phyloP scores from a whole-genome alignment of 2,797 vertebrate species.

The Diplodus puntazzo region DNA sequence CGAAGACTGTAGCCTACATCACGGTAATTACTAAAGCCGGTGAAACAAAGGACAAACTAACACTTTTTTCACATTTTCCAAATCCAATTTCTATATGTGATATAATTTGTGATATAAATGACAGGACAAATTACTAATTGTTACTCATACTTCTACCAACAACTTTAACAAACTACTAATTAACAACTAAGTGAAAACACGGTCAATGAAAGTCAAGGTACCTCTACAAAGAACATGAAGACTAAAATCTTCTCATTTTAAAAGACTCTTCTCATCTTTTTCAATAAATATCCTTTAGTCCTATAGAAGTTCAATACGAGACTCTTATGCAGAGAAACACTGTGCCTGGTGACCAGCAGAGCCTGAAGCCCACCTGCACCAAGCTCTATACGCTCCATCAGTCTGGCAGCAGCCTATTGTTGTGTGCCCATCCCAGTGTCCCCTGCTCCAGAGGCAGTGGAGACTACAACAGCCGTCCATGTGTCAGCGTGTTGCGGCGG shows the following conservation, averaged over 20 bases:
- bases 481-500: constrained; percentile 51
- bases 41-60: no score
- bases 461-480: constrained; percentile 54
- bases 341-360: constrained; percentile 39
- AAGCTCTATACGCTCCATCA: constrained; percentile 52
- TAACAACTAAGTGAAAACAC: background rate
- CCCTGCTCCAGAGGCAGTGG: constrained; percentile 47
- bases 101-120: background rate
- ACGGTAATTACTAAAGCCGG: no score
- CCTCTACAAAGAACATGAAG: background rate
- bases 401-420: constrained; percentile 62
- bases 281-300: constrained; percentile 1
- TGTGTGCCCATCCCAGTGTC: constrained; percentile 49
- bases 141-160: background rate
- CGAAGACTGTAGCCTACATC: no score
- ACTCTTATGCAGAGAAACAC: constrained; percentile 7
- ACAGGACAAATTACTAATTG: background rate
- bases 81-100: background rate
- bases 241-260: background rate
- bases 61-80: background rate
- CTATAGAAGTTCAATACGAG: background rate
- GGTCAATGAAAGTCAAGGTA: background rate
- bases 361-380: constrained; percentile 61
- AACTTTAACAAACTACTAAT: no score
- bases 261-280: background rate